Percentiles rank a stretch among this genome's conserved stretches.
These are phyloP conservation scores for Cyclophora albipunctata DNA, from an alignment of 2,888 invertebrate species.

Conservation along the genomic window DNA sequence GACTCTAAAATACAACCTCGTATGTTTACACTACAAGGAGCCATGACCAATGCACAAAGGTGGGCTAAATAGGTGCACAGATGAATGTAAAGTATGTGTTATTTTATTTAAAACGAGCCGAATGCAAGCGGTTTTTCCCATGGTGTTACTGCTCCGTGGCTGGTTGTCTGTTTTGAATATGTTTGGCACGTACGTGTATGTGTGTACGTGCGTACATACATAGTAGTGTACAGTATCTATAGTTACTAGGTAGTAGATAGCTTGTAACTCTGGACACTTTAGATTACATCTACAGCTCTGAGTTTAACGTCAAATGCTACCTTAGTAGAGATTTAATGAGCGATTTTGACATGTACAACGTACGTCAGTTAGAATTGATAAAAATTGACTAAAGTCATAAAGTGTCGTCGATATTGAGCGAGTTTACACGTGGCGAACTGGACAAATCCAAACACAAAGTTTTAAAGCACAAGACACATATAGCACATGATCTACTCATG, in stretches of 20 bases:
- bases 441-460: too few species aligned
- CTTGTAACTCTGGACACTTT: background rate
- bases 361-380: too few species aligned
- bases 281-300: background rate
- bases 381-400: too few species aligned
- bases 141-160: background rate
- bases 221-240: background rate
- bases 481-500: too few species aligned
- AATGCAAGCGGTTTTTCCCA: background rate
- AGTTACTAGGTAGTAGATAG: too few species aligned
- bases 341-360: too few species aligned
- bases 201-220: background rate
- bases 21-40: too few species aligned
- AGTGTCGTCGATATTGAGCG: too few species aligned
- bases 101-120: background rate
- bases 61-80: background rate
- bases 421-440: too few species aligned
- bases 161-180: too few species aligned
- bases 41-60: background rate
- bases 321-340: background rate
- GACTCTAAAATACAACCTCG: too few species aligned
- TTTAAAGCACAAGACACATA: too few species aligned
- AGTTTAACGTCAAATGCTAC: background rate
- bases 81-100: slow-evolving; percentile 1
- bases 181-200: background rate